Evolutionary conservation across 2,888 invertebrate species (phyloP), one percentile per base, ranked within the genome.

Genomic region (Allolobophora icterica): DNA sequence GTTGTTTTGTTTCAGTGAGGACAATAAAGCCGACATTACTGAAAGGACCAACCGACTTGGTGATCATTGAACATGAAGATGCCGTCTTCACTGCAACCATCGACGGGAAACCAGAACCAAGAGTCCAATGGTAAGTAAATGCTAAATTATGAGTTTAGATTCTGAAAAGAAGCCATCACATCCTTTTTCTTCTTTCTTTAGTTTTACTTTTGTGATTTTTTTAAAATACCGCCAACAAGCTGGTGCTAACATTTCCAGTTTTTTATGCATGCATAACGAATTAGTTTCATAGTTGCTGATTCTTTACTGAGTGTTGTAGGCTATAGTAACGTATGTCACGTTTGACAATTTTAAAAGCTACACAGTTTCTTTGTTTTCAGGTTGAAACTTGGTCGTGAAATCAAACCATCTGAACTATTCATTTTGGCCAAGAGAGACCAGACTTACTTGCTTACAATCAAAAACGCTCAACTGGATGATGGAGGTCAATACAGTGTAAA

Each of bases 81-180:
- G 87, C 35, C 6, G 3, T 38, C 87, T 87, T 87, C 87, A 35
- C 34, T 1, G 87, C 87, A 87, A 35, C 34, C 35, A 34, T 87
- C 87, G 24, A 5, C 8, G 87, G 87, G 35, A 87, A 87, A 35
- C 87, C 87, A 38, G 87, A 35, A 0, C 87, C 87, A 87, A 87
- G 3, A 87, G 87, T 87, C 15, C 87, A 87, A 8, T 87, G 87
- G 87, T 87, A 87, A 34, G n/a, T n/a, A 71, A 71, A n/a, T 71
- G 1, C 0, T 0, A 71, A 19, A 21, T 52, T n/a, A n/a, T n/a
- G n/a, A n/a, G n/a, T n/a, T n/a, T n/a, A n/a, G n/a, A n/a, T n/a
- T n/a, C n/a, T n/a, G n/a, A n/a, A n/a, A n/a, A n/a, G n/a, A n/a
- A n/a, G n/a, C n/a, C n/a, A n/a, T n/a, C n/a, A n/a, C n/a, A n/a